Evolutionary conservation across 2,797 vertebrate species (phyloP), one percentile per base, ranked within the genome.

Genomic region (Artibeus lituratus): DNA sequence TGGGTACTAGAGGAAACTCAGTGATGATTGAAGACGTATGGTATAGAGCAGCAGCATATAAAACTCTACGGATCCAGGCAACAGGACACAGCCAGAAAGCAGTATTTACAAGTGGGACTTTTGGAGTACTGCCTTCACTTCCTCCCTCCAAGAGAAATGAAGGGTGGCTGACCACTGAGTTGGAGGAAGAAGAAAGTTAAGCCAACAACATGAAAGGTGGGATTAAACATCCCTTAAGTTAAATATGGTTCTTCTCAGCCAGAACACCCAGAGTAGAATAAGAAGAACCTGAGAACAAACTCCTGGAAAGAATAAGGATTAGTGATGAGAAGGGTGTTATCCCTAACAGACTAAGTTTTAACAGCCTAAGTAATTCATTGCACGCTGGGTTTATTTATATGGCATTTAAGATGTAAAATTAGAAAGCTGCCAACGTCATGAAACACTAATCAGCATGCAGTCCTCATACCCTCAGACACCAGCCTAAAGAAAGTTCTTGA

Each of bases 341-440:
- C n/a, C 76, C 44, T 65, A 59, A 76, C 51, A 37, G 9, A 51
- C 21, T 77, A 55, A 69, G 39, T 49, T 84, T 44, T 70, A 59
- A 77, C 65, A 37, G 7, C 49, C 22, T 35, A 51, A 81, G 57
- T 44, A 69, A 74, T 85, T 82, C 35, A 21, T 37, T 70, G 42
- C 18, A 26, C 9, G 73, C 62, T 74, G 73, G n/a, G 5, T 65
- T 94, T 93, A 88, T 90, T 82, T 94, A 53, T 62, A 57, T 57
- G 57, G 7, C 39, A 39, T 86, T 80, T 72, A 53, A 92, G 62
- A 65, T 83, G 35, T 32, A 78, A 70, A 81, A 49, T n/a, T 74
- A 94, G 21, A 69, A 92, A 77, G 29, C 76, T 89, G 78, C 37
- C 59, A 47, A 39, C 21, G 37, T 73, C 96, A 95, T 95, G 95